Base-by-base conservation (phyloP, 2,888 invertebrate species). In the Cephus sareptanus region DNA sequence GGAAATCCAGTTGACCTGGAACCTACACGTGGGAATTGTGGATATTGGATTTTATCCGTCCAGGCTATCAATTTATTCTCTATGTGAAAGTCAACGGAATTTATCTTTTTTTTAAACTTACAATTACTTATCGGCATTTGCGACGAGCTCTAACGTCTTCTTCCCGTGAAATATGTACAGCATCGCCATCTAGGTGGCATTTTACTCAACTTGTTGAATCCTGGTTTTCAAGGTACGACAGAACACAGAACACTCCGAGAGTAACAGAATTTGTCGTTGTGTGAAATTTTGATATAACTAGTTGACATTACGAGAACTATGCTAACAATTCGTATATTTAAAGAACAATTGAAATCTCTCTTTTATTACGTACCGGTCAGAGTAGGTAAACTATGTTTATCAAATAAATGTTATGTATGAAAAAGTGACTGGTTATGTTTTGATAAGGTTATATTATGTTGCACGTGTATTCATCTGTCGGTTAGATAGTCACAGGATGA, bases 351-450 rank as follows among this genome's bases (percentile, higher is more conserved):
- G 2, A 80, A 79, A 31, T 75, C 71, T 40, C 34, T 78, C 0
- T 73, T 76, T 69, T 74, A 77, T n/a, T 76, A 71, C 33, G 33
- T 79, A 11, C 74, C 71, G 23, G 73, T 76, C 31, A 81, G 81
- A 68, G 84, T 84, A 82, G 73, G 81, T 81, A 71, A 73, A 75
- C 30, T 23, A 4, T 56, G 0, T 56, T 56, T 23, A 56, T 56
- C 2, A 56, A 56, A 40, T 6, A 23, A 56, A 56, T 56, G 0
- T 9, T 56, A 15, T 56, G 56, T 56, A 23, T 56, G 23, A 23
- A 9, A 56, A 23, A 56, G 56, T 56, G 56, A 56, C 56, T 23
- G 56, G 23, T 56, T 56, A 56, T 56, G 23, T 56, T 56, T 56
- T 56, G 56, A 23, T 23, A 56, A 56, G 56, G 56, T 56, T 56